Conservation (phyloP, 2,888 invertebrate species). For the Mimachlamys varia region DNA sequence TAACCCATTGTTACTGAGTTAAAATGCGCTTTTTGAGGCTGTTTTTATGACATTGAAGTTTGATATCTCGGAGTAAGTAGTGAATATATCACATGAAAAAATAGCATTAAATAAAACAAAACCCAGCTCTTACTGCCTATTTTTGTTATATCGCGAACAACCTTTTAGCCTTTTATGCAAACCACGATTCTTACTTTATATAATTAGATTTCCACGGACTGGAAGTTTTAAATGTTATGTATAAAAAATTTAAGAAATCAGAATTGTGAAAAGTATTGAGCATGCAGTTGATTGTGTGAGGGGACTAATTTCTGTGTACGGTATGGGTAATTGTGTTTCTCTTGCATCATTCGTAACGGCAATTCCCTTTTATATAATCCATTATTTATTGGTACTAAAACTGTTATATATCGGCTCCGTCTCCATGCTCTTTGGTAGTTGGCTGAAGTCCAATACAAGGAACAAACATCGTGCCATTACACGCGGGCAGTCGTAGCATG, state of each 20-base stretch:
- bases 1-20: no score
- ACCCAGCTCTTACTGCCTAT: no score
- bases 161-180: neutral
- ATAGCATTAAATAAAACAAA: no score
- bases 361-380: neutral
- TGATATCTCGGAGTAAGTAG: no score
- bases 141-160: no score
- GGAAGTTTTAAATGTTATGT: neutral
- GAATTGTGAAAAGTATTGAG: neutral
- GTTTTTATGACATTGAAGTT: no score
- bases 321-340: neutral
- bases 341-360: neutral
- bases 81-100: no score
- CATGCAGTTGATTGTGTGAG: neutral
- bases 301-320: neutral
- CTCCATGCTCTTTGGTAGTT: neutral
- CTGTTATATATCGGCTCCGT: neutral
- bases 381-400: conserved; percentile 2
- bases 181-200: neutral
- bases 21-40: no score
- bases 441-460: neutral
- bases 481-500: neutral
- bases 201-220: neutral
- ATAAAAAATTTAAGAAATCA: neutral
- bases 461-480: neutral